Percentiles rank a stretch among this genome's conserved stretches.
Conservation (phyloP, 2,113 vertebrate genomes). For the Vidua macroura region DNA sequence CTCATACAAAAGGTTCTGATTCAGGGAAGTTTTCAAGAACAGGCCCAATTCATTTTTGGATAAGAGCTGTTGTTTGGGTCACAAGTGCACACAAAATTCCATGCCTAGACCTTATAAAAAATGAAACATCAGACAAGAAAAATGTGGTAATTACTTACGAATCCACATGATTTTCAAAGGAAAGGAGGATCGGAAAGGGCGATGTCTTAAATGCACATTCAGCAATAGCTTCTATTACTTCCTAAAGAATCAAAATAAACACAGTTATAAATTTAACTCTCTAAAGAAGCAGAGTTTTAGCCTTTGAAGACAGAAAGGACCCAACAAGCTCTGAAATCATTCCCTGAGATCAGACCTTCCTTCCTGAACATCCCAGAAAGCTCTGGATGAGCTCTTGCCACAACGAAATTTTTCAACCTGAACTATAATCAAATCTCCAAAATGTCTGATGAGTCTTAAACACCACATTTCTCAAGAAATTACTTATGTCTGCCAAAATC, state of each 20-base stretch:
- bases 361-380: background rate
- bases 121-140: background rate
- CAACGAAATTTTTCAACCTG: background rate
- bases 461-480: background rate
- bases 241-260: conserved; percentile 75
- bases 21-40: background rate
- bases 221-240: conserved; percentile 97
- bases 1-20: background rate
- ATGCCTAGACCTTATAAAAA: background rate
- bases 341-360: background rate
- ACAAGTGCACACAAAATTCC: background rate
- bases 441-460: background rate
- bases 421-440: background rate
- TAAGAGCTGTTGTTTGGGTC: background rate
- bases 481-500: background rate
- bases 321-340: background rate
- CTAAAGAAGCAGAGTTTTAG: background rate
- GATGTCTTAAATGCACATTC: conserved; percentile 99
- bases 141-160: conserved; percentile 85
- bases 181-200: conserved; percentile 92
- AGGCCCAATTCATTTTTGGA: no score
- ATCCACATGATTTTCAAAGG: conserved; percentile 98
- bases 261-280: background rate
- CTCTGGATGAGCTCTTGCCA: background rate
- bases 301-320: background rate